These are phyloP conservation scores for Phoenicopterus ruber DNA, from an alignment of 2,113 vertebrate genomes.

Conservation along the genomic window DNA sequence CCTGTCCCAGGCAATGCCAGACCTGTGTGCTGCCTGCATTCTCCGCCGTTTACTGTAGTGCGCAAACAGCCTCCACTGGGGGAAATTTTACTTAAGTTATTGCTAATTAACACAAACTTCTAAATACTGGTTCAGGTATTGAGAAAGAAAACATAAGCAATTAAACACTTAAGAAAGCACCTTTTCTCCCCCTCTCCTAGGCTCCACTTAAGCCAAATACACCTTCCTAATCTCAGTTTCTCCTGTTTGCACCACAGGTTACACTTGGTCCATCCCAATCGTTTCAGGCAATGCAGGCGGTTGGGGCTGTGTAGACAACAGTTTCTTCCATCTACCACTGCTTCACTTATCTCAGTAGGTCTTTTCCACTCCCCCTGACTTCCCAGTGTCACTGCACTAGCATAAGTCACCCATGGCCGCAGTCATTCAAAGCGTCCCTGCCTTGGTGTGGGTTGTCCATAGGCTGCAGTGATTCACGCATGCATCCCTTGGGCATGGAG, in stretches of 20 bases:
- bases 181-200: not conserved
- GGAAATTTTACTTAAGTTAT: not conserved
- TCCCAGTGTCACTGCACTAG: not conserved
- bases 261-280: fast-evolving
- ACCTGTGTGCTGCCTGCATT: not conserved
- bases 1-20: not conserved
- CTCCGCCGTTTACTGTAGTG: not conserved
- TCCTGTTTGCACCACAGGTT: not conserved
- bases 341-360: not conserved
- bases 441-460: fast-evolving
- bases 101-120: not conserved
- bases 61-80: not conserved
- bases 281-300: not conserved
- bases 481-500: not conserved
- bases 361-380: not conserved
- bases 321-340: not conserved
- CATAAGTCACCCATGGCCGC: not conserved
- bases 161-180: not conserved
- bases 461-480: not conserved
- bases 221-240: not conserved
- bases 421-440: not conserved
- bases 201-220: not conserved
- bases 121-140: not conserved
- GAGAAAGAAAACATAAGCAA: not conserved
- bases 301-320: not conserved